Percentiles rank a stretch among this genome's conserved stretches.
Conservation (phyloP, 2,113 vertebrate species). For the Jaculus jaculus region DNA sequence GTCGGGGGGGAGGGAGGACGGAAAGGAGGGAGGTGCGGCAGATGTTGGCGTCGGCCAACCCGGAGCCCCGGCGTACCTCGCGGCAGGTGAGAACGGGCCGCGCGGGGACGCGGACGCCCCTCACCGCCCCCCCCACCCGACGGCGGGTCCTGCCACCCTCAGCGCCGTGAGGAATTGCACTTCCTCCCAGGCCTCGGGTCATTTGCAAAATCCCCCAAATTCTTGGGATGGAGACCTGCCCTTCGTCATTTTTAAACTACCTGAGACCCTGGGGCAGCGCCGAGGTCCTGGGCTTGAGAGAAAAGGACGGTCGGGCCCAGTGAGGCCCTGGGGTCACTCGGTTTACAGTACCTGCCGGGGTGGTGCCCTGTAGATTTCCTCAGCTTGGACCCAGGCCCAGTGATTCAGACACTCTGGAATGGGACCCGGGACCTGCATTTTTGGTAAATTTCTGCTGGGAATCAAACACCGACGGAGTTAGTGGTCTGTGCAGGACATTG, state of each 20-base stretch:
- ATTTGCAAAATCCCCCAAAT: conserved; percentile 1
- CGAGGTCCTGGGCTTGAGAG: neutral
- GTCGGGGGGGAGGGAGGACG: too few relatives aligned
- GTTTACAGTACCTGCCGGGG: neutral
- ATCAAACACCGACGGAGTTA: neutral
- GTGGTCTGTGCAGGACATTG: neutral
- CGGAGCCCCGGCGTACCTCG: neutral
- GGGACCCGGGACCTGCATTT: neutral
- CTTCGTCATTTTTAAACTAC: neutral
- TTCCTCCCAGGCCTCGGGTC: neutral
- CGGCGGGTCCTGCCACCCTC: neutral
- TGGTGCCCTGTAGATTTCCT: neutral
- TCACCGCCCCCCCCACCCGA: neutral
- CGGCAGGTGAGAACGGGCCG: neutral
- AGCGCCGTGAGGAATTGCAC: neutral
- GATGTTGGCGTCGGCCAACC: neutral
- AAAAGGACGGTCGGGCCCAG: neutral
- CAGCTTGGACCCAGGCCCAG: neutral
- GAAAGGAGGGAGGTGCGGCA: neutral
- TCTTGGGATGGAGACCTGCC: neutral
- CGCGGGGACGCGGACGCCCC: neutral
- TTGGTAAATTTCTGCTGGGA: neutral
- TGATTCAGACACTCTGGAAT: neutral
- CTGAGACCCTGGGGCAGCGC: neutral
- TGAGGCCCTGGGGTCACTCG: neutral